A percentile compares a stretch with the other conserved stretches of the same genome.
Evolutionary conservation across 1,140 invertebrate genomes (phyloP).

Genomic region (Lanistes nyassanus): DNA sequence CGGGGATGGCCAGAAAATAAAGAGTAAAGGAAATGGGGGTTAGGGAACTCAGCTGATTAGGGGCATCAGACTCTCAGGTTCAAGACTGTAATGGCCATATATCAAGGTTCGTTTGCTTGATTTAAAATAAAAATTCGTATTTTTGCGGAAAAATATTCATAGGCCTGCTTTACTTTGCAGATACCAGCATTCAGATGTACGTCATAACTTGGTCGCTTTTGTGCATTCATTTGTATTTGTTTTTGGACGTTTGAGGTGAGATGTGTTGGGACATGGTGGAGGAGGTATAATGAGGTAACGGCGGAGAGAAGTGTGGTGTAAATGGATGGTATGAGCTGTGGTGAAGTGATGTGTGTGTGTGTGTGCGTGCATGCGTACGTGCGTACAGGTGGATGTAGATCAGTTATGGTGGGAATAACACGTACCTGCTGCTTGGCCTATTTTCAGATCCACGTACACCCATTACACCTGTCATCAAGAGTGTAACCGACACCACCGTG

Average conservation of each 20-base stretch:
- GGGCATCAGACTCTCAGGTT: no score
- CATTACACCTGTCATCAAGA: conserved; percentile 37
- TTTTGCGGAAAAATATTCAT: neutral
- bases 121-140: no score
- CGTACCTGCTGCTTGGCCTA: neutral
- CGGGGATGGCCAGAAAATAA: no score
- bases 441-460: conserved; percentile 40
- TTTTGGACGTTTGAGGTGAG: neutral
- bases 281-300: neutral
- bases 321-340: neutral
- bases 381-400: neutral
- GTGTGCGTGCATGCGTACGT: neutral
- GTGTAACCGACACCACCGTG: conserved; percentile 41
- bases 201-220: neutral
- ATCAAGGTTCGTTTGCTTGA: no score
- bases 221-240: neutral
- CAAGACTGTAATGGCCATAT: no score
- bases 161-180: neutral
- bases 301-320: neutral
- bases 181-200: neutral
- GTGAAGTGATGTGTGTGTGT: neutral
- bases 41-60: no score
- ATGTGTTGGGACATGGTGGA: neutral
- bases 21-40: no score
- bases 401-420: neutral